These are phyloP conservation scores for Fregetta grallaria DNA, from an alignment of 2,113 vertebrate species.

Conservation along the genomic window DNA sequence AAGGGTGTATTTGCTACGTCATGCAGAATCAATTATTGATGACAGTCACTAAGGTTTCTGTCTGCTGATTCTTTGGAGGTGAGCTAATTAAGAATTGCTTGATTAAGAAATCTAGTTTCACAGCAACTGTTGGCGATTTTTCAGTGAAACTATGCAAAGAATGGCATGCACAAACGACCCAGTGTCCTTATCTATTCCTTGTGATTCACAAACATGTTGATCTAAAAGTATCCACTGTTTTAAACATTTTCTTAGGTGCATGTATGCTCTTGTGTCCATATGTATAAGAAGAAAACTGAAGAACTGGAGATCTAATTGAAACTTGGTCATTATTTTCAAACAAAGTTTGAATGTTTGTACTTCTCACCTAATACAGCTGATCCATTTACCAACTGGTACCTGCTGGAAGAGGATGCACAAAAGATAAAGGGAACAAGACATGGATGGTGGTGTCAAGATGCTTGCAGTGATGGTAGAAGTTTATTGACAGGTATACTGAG, in stretches of 20 bases:
- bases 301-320: not conserved
- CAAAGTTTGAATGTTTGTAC: not conserved
- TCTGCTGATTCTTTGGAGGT: not conserved
- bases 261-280: accelerated
- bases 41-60: not conserved
- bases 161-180: not conserved
- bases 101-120: not conserved
- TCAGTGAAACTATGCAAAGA: not conserved
- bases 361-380: not conserved
- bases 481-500: constrained; percentile 1
- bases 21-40: not conserved
- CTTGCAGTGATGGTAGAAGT: not conserved
- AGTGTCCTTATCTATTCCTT: not conserved
- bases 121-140: not conserved
- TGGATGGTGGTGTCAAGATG: not conserved
- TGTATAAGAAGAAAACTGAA: not conserved
- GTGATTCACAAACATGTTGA: not conserved
- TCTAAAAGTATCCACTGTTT: not conserved
- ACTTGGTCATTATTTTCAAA: not conserved
- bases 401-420: not conserved
- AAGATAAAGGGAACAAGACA: not conserved
- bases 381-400: not conserved
- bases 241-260: not conserved
- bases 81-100: not conserved
- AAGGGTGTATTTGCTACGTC: not conserved